A percentile compares a stretch with the other conserved stretches of the same genome.
Evolutionary conservation across 2,113 vertebrate species (phyloP).

Genomic region (Cyanocitta stelleri): DNA sequence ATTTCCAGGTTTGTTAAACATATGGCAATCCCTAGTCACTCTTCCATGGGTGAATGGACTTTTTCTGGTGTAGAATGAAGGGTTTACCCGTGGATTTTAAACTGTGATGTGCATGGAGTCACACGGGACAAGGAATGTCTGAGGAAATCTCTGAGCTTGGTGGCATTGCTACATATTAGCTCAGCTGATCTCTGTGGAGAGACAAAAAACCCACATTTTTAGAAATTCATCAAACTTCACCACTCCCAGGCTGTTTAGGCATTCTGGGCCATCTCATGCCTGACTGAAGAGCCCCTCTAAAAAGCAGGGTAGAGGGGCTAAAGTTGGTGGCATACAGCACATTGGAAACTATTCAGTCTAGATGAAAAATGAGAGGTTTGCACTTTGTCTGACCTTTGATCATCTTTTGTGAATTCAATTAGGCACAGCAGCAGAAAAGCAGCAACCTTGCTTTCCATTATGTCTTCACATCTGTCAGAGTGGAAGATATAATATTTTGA

Average conservation of each 20-base stretch:
- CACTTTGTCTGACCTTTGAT: background rate
- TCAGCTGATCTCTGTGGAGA: background rate
- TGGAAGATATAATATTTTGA: background rate
- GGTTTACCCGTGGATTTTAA: background rate
- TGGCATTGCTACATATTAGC: background rate
- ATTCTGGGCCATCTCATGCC: background rate
- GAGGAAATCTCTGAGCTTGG: background rate
- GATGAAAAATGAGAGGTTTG: background rate
- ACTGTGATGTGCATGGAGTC: background rate
- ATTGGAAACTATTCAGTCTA: background rate
- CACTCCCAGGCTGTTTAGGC: background rate
- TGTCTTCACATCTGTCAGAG: background rate
- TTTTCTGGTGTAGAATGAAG: background rate
- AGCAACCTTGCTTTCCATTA: background rate
- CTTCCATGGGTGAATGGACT: background rate
- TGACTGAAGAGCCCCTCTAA: background rate
- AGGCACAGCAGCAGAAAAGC: background rate
- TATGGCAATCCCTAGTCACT: background rate
- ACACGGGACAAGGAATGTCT: background rate
- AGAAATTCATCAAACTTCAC: background rate
- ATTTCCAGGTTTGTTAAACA: background rate
- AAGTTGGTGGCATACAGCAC: background rate
- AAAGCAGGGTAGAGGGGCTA: background rate
- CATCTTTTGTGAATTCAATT: background rate
- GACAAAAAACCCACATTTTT: background rate